These are phyloP conservation scores for Marasmarcha lunaedactyla DNA, from an alignment of 2,888 invertebrate species.

Conservation along the genomic window DNA sequence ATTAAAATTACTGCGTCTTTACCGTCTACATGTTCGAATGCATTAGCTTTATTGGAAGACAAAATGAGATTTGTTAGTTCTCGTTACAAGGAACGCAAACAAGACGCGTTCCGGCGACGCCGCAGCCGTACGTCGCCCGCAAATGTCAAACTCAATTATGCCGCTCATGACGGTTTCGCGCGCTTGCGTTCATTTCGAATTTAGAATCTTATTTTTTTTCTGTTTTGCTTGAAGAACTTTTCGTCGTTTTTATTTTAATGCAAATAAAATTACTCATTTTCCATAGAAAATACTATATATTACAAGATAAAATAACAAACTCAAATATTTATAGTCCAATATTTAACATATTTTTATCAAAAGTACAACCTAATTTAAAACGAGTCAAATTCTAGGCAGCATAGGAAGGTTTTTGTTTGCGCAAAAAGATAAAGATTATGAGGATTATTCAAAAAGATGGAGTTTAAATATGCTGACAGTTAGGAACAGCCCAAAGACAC, in stretches of 20 bases:
- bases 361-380: no score
- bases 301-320: no score
- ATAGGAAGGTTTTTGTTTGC: no score
- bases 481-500: no score
- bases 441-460: no score
- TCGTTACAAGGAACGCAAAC: slow-evolving; percentile 54
- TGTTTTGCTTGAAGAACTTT: slow-evolving; percentile 4
- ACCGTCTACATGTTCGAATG: slow-evolving; percentile 6
- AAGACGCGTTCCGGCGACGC: slow-evolving; percentile 36
- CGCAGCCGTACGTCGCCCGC: slow-evolving; percentile 24
- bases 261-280: no score
- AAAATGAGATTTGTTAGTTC: slow-evolving; percentile 40
- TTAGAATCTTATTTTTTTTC: slow-evolving; percentile 35
- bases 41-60: slow-evolving; percentile 30
- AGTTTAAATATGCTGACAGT: no score
- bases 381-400: no score
- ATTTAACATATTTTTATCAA: no score
- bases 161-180: slow-evolving; percentile 54
- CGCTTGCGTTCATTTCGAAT: slow-evolving; percentile 47
- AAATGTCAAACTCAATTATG: slow-evolving; percentile 64
- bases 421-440: no score
- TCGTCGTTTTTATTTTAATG: neutral
- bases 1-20: slow-evolving; percentile 24
- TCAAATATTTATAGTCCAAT: no score
- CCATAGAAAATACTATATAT: no score